Conservation (phyloP, 2,113 vertebrate genomes). For the Octodon degus region DNA sequence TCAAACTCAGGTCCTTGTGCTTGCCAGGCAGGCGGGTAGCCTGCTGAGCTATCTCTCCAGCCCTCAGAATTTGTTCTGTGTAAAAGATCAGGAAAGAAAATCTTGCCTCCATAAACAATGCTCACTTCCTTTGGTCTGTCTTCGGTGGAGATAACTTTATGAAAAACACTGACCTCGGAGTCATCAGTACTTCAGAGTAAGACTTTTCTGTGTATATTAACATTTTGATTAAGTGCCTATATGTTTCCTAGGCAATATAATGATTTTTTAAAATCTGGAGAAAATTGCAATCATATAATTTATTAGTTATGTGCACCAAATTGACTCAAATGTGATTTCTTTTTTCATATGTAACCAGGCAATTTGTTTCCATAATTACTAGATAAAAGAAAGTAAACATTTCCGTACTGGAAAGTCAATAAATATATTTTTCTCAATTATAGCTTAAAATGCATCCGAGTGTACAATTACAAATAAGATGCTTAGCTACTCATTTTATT, state of each 20-base stretch:
- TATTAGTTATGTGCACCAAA: conserved; percentile 29
- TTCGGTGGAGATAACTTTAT: background rate
- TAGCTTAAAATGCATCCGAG: conserved; percentile 32
- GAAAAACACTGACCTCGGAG: background rate
- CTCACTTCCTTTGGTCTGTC: background rate
- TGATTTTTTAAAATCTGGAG: background rate
- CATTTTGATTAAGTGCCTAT: conserved; percentile 4
- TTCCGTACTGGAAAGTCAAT: conserved; percentile 56
- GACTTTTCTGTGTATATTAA: conserved; percentile 41
- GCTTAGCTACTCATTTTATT: conserved; percentile 67
- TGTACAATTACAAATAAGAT: conserved; percentile 37
- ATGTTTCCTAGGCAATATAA: conserved; percentile 40
- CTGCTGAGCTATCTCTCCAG: too few relatives aligned
- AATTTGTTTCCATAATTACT: conserved; percentile 59
- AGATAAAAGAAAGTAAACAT: conserved; percentile 67
- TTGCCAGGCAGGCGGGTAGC: too few relatives aligned
- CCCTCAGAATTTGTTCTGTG: background rate
- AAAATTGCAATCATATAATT: conserved; percentile 10
- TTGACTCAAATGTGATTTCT: conserved; percentile 63
- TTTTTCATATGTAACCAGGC: conserved; percentile 36
- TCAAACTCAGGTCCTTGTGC: too few relatives aligned
- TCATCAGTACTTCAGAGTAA: background rate
- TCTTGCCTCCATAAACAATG: background rate
- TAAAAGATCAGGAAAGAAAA: background rate
- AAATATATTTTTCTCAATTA: conserved; percentile 47